Percentiles rank a stretch among this genome's conserved stretches.
phyloP scores from a whole-genome alignment of 2,888 invertebrate genomes.

The Chrysolina americana region DNA sequence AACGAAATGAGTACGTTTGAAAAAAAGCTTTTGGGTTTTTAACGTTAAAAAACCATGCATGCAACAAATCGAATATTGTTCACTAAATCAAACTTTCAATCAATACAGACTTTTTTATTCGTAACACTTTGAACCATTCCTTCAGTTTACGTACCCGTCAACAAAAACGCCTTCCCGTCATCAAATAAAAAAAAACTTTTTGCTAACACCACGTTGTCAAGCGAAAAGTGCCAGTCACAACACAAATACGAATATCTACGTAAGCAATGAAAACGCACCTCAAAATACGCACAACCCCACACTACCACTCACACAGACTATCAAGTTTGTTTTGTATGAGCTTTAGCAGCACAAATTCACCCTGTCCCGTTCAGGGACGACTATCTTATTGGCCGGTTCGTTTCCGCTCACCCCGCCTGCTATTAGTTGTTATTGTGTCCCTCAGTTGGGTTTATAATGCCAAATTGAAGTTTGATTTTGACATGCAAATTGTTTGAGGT shows the following conservation, averaged over 20 bases:
- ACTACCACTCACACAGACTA: slow-evolving; percentile 52
- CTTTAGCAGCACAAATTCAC: slow-evolving; percentile 60
- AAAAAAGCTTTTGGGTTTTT: too few species aligned
- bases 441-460: slow-evolving; percentile 33
- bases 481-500: too few species aligned
- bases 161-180: too few species aligned
- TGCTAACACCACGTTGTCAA: neutral
- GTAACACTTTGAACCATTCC: too few species aligned
- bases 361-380: slow-evolving; percentile 66
- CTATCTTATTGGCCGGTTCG: slow-evolving; percentile 61
- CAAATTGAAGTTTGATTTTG: slow-evolving; percentile 35
- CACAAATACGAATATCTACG: neutral
- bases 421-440: slow-evolving; percentile 45
- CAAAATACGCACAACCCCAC: slow-evolving; percentile 51
- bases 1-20: too few species aligned
- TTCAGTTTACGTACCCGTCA: too few species aligned
- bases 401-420: slow-evolving; percentile 58
- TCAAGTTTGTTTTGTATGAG: slow-evolving; percentile 59
- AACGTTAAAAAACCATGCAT: too few species aligned
- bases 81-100: too few species aligned
- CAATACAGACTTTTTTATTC: too few species aligned
- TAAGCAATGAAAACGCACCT: slow-evolving; percentile 31
- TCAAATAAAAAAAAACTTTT: too few species aligned
- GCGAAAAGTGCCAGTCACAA: slow-evolving; percentile 39
- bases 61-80: too few species aligned